Evolutionary conservation across 2,888 invertebrate species (phyloP).

Genomic region (Andrena camellia): DNA sequence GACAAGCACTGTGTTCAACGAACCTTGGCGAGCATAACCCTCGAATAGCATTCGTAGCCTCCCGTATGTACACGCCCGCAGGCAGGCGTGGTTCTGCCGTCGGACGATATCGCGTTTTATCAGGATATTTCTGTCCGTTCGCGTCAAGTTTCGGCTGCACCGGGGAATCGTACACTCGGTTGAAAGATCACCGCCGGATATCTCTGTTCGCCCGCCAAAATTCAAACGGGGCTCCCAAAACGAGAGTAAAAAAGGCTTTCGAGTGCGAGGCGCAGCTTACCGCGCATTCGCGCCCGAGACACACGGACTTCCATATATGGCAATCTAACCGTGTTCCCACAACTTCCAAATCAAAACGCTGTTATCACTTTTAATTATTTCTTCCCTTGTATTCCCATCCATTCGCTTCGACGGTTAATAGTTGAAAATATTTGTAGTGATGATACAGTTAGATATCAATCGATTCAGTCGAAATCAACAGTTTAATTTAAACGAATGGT

Average conservation of each 20-base stretch:
- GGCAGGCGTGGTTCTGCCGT: slow-evolving; percentile 65
- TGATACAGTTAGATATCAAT: not conserved
- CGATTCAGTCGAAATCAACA: not conserved
- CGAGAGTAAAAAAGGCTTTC: slow-evolving; percentile 22
- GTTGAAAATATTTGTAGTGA: not conserved
- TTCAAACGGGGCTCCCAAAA: slow-evolving; percentile 49
- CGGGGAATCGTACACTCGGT: slow-evolving; percentile 2
- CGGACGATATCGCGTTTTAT: slow-evolving; percentile 56
- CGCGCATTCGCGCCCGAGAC: slow-evolving; percentile 59
- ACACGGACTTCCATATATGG: slow-evolving; percentile 65
- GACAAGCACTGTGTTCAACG: slow-evolving; percentile 42
- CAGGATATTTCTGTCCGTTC: slow-evolving; percentile 44
- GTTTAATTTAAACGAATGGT: not conserved
- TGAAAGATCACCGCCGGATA: slow-evolving; percentile 39
- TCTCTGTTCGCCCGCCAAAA: slow-evolving; percentile 59
- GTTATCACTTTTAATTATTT: not conserved
- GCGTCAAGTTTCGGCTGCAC: slow-evolving; percentile 1
- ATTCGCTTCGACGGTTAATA: not conserved
- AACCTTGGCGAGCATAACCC: slow-evolving; percentile 62
- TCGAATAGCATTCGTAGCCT: slow-evolving; percentile 53
- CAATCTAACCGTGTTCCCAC: slow-evolving; percentile 14
- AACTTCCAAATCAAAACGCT: slow-evolving; percentile 5
- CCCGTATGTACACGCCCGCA: slow-evolving; percentile 34
- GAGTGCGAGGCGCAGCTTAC: slow-evolving; percentile 30
- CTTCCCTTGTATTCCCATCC: not conserved